A percentile compares a stretch with the other conserved stretches of the same genome.
Conservation (phyloP, 2,797 vertebrate genomes). For the Poecilia velifera region DNA sequence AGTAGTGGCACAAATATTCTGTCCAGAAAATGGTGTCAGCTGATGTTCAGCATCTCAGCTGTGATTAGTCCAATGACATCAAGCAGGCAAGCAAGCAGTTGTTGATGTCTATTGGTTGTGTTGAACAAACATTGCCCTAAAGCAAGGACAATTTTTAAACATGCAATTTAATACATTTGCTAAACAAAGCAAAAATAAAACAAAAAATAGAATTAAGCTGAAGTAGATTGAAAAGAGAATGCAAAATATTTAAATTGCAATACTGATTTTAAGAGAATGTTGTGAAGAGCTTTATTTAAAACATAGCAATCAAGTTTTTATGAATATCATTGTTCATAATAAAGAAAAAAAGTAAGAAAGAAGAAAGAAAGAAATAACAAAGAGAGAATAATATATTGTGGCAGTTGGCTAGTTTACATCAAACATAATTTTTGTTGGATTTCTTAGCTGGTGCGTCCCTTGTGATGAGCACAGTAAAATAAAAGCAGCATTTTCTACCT, state of each 20-base stretch:
- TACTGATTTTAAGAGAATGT: not conserved
- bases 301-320: not conserved
- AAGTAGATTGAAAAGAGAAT: not conserved
- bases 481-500: slow-evolving; percentile 4
- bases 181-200: not conserved
- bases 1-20: not conserved
- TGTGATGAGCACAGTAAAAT: slow-evolving; percentile 1
- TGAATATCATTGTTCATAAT: not conserved
- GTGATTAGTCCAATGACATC: not conserved
- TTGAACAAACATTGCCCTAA: not conserved
- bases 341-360: not conserved
- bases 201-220: not conserved
- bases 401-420: not conserved
- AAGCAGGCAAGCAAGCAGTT: not conserved
- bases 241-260: not conserved
- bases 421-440: not conserved
- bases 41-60: not conserved
- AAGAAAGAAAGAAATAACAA: not conserved
- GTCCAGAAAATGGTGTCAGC: not conserved
- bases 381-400: not conserved
- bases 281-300: not conserved
- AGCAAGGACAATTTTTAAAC: not conserved
- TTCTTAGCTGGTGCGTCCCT: not conserved
- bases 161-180: not conserved
- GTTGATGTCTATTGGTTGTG: not conserved